Evolutionary conservation across 2,888 invertebrate species (phyloP).

Genomic region (Ophonus ardosiacus): DNA sequence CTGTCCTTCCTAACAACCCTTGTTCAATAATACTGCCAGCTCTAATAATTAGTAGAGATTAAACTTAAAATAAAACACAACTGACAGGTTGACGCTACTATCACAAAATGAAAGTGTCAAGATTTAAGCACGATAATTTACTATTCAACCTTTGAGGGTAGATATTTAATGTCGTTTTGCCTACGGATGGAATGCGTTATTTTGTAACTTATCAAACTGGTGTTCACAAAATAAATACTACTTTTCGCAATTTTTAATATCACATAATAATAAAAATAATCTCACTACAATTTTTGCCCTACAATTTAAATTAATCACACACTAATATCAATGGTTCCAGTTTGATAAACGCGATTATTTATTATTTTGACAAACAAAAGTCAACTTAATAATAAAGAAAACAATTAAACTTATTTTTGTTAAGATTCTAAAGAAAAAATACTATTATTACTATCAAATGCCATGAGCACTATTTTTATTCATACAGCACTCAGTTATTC

Average conservation of each 20-base stretch:
- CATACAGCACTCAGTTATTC: conserved; percentile 23
- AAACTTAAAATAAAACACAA: conserved; percentile 63
- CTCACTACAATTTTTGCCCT: conserved; percentile 41
- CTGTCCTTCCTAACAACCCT: conserved; percentile 66
- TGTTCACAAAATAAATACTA: conserved; percentile 23
- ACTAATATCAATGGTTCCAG: conserved; percentile 41
- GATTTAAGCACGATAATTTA: conserved; percentile 19
- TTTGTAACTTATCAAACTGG: conserved; percentile 45
- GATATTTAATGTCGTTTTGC: conserved; percentile 29
- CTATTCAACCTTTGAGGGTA: conserved; percentile 3
- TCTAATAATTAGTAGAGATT: conserved; percentile 68
- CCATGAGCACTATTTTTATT: conserved; percentile 21
- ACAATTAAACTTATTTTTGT: conserved; percentile 30
- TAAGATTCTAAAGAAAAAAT: conserved; percentile 19
- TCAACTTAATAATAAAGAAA: conserved; percentile 12
- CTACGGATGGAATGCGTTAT: conserved; percentile 46
- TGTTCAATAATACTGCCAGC: conserved; percentile 74
- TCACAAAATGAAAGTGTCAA: conserved; percentile 55
- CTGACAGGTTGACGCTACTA: conserved; percentile 58
- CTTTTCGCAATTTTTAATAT: conserved; percentile 38
- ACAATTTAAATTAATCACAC: conserved; percentile 42
- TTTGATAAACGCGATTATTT: conserved; percentile 34
- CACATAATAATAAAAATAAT: conserved; percentile 31
- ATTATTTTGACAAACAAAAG: conserved; percentile 51
- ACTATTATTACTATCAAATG: conserved; percentile 32